These are phyloP conservation scores for Orthonychiurus folsomi DNA, from an alignment of 2,888 invertebrate genomes.

Conservation along the genomic window DNA sequence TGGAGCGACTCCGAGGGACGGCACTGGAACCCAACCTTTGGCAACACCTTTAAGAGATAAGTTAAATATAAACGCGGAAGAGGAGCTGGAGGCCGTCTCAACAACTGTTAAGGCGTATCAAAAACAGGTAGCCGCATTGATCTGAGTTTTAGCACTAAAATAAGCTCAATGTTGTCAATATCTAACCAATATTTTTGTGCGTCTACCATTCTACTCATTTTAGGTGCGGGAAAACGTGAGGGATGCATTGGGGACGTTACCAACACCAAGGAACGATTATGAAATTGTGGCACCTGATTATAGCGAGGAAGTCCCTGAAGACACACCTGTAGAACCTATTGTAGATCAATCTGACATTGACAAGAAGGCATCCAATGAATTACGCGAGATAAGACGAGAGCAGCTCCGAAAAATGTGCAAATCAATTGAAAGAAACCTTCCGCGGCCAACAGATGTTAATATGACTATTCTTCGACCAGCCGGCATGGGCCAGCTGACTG, in stretches of 20 bases:
- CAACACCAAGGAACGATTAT: constrained; percentile 91
- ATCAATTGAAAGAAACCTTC: constrained; percentile 74
- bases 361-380: constrained; percentile 58
- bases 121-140: constrained; percentile 53
- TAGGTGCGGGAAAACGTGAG: constrained; percentile 57
- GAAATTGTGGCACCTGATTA: constrained; percentile 94
- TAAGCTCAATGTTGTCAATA: too few species aligned
- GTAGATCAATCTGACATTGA: constrained; percentile 85
- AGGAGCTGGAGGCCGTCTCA: constrained; percentile 59
- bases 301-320: constrained; percentile 50
- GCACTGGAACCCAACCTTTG: too few species aligned
- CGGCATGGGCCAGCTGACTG: constrained; percentile 65
- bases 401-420: constrained; percentile 70
- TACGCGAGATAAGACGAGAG: constrained; percentile 56
- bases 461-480: constrained; percentile 67
- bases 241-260: constrained; percentile 68
- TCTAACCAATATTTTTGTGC: background rate
- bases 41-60: constrained; percentile 79
- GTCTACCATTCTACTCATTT: too few species aligned
- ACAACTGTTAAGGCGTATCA: constrained; percentile 57
- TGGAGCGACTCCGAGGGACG: constrained; percentile 30
- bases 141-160: too few species aligned
- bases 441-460: constrained; percentile 79
- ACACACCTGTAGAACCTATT: constrained; percentile 47
- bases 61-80: constrained; percentile 87